Conservation (phyloP, 1,140 invertebrate species). For the Lepidurus packardi region DNA sequence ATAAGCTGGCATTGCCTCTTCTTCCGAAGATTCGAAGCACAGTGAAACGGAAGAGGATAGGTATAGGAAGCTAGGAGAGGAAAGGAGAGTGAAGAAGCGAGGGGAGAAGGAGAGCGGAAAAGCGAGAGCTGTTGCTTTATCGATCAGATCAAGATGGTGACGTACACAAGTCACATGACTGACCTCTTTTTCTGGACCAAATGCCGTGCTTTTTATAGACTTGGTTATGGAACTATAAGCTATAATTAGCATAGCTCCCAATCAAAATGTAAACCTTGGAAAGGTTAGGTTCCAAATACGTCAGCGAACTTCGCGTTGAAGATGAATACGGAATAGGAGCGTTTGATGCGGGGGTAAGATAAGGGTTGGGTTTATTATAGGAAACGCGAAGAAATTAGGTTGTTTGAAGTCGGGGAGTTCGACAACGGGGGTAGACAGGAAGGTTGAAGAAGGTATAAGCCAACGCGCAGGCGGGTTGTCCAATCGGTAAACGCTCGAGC, state of each 20-base stretch:
- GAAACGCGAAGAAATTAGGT: conserved; percentile 3
- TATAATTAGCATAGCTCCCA: neutral
- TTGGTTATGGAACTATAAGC: neutral
- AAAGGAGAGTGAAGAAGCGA: neutral
- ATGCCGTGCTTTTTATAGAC: neutral
- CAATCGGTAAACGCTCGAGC: conserved; percentile 17
- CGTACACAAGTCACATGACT: conserved; percentile 14
- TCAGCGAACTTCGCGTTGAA: too few relatives aligned
- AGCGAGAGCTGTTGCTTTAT: conserved; percentile 17
- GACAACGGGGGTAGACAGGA: neutral
- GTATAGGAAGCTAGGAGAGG: neutral
- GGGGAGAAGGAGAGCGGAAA: neutral
- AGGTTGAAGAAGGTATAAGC: neutral
- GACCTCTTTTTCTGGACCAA: neutral
- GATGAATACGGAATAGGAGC: neutral
- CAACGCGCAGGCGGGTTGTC: neutral
- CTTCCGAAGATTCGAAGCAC: neutral
- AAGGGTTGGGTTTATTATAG: neutral
- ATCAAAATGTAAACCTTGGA: neutral
- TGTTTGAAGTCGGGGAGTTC: neutral
- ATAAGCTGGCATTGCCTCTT: too few relatives aligned
- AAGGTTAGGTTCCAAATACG: neutral
- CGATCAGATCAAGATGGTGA: conserved; percentile 18
- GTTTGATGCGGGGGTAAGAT: neutral
- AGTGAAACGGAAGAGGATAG: neutral